phyloP scores from a whole-genome alignment of 2,113 vertebrate genomes.

The Todiramphus saurophagus region DNA sequence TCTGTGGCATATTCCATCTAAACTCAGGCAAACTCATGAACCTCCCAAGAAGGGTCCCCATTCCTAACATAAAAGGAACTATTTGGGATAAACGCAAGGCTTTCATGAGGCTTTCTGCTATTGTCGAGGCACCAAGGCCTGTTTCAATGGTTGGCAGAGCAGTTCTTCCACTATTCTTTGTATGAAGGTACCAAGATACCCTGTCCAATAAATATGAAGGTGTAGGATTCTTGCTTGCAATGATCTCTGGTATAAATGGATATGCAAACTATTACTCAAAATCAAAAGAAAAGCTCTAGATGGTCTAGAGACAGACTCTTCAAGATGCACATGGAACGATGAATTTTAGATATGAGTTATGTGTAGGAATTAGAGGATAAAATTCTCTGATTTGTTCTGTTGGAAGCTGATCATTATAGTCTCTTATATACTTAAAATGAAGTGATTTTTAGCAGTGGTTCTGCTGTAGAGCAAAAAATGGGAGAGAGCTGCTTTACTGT shows the following conservation, averaged over 20 bases:
- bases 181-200: background rate
- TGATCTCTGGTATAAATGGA: background rate
- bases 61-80: background rate
- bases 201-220: background rate
- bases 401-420: background rate
- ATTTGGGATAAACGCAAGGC: background rate
- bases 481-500: background rate
- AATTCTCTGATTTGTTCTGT: background rate
- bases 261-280: background rate
- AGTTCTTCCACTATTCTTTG: background rate
- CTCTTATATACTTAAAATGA: background rate
- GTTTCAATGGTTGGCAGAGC: background rate
- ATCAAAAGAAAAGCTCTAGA: background rate
- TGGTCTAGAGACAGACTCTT: background rate
- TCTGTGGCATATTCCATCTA: background rate
- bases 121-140: background rate
- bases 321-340: background rate
- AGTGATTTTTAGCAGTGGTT: background rate
- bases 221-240: background rate
- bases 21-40: background rate
- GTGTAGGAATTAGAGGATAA: background rate
- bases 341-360: background rate
- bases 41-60: background rate
- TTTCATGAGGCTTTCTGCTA: background rate
- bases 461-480: background rate